Conservation (phyloP, 2,888 invertebrate species). For the Chaitophorus viminalis region DNA sequence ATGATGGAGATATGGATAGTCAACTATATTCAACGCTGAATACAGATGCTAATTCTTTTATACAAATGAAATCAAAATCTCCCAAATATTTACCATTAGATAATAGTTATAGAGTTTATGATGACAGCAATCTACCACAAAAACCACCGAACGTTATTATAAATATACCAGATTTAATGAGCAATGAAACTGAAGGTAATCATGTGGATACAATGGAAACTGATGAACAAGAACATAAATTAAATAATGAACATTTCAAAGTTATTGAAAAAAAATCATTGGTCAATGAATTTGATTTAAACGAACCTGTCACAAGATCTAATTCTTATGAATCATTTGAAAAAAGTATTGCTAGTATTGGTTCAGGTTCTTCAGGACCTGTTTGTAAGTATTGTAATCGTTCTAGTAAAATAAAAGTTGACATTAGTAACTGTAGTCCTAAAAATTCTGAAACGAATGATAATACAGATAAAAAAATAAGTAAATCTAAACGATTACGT, state of each 20-base stretch:
- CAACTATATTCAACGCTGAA: background rate
- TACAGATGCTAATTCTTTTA: conserved; percentile 1
- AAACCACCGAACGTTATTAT: background rate
- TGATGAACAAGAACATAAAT: background rate
- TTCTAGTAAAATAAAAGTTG: background rate
- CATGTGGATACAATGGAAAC: background rate
- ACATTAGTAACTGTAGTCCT: background rate
- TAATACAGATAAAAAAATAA: background rate
- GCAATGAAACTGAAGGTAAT: background rate
- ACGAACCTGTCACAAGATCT: background rate
- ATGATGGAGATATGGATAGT: background rate
- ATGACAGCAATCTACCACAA: background rate
- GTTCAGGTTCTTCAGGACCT: background rate
- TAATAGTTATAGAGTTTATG: background rate
- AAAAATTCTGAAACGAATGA: background rate
- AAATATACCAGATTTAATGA: conserved; percentile 16
- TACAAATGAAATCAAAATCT: conserved; percentile 7
- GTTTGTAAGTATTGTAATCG: background rate
- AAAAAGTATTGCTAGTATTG: background rate
- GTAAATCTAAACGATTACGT: background rate
- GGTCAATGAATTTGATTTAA: background rate
- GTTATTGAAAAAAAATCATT: background rate
- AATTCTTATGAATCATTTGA: background rate
- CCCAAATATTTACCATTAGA: conserved; percentile 5
- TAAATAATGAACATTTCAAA: background rate